phyloP scores from a whole-genome alignment of 2,888 invertebrate genomes.

The Netelia fuscicornis region DNA sequence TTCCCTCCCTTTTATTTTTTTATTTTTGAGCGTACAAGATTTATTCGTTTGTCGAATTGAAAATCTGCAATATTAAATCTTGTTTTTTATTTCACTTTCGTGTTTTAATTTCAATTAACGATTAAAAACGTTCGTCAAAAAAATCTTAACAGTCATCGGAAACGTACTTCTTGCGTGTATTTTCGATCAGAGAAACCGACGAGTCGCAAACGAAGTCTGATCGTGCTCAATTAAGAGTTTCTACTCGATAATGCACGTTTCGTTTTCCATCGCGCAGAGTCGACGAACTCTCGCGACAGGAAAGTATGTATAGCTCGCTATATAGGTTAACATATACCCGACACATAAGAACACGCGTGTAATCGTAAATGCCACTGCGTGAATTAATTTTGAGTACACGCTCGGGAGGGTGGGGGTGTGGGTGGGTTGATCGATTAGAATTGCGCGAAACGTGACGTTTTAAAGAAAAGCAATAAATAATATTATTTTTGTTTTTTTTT shows the following conservation, averaged over 20 bases:
- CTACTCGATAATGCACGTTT: conserved; percentile 51
- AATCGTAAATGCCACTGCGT: not conserved
- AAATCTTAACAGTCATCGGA: not conserved
- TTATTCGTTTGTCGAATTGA: too few species aligned
- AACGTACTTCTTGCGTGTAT: not conserved
- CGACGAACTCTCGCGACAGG: conserved; percentile 60
- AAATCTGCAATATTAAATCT: too few species aligned
- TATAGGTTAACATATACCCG: not conserved
- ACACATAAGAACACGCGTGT: not conserved
- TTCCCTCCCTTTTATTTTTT: too few species aligned
- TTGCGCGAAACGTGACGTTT: too few species aligned
- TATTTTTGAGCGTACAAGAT: too few species aligned
- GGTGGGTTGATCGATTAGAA: too few species aligned
- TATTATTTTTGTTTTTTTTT: too few species aligned
- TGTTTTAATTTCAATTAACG: not conserved
- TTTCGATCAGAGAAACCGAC: conserved; percentile 51
- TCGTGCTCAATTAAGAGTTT: conserved; percentile 61
- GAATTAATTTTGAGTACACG: not conserved
- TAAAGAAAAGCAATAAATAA: too few species aligned
- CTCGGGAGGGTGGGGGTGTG: not conserved
- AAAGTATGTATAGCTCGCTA: conserved; percentile 42
- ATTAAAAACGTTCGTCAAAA: not conserved
- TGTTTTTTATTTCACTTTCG: not conserved
- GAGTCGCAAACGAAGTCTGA: conserved; percentile 25
- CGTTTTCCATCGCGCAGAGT: conserved; percentile 55